Percentiles rank a stretch among this genome's conserved stretches.
Conservation (phyloP, 2,888 invertebrate species). For the Aphodius sticticus region DNA sequence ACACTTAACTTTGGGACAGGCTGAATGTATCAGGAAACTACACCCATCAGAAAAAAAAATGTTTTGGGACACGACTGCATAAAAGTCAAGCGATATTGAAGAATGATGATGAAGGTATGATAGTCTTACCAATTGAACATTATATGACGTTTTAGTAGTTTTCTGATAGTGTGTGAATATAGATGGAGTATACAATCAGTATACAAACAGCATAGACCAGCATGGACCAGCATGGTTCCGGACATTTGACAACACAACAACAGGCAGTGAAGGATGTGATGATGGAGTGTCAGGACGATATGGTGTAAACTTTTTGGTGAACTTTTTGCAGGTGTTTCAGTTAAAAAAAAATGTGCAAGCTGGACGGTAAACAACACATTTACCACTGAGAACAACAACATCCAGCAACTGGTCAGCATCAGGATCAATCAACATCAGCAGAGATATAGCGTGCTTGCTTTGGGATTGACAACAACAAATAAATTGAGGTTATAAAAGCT, state of each 20-base stretch:
- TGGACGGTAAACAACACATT: slow-evolving; percentile 17
- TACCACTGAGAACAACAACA: slow-evolving; percentile 18
- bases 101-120: no score
- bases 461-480: neutral
- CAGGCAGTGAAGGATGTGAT: neutral
- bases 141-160: no score
- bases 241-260: neutral
- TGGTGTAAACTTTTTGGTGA: neutral
- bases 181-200: no score
- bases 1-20: no score
- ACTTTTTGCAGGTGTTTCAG: neutral
- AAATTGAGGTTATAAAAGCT: slow-evolving; percentile 24
- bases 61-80: no score
- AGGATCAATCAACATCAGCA: neutral
- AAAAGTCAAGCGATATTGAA: no score
- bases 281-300: neutral
- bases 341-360: neutral
- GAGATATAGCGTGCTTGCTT: neutral
- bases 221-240: neutral
- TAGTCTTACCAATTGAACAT: no score
- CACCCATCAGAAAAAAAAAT: no score
- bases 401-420: neutral
- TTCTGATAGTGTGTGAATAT: no score
- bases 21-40: no score
- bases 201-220: neutral